phyloP scores from a whole-genome alignment of 2,888 invertebrate genomes.

The Eucriotettix oculatus region DNA sequence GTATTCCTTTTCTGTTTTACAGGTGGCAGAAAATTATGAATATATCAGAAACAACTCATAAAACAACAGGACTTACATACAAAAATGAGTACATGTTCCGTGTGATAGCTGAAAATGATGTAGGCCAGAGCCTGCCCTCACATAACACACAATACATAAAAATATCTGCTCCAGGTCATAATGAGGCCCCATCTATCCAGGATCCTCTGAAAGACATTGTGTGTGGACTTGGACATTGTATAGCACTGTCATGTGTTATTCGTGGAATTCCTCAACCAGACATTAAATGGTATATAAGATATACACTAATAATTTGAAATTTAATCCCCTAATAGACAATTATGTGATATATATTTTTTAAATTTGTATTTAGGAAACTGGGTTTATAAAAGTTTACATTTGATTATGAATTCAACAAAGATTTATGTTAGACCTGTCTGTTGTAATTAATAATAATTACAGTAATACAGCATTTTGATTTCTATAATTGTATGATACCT shows the following conservation, averaged over 20 bases:
- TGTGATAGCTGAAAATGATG: constrained; percentile 58
- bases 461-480: no score
- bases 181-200: constrained; percentile 46
- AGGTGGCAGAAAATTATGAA: constrained; percentile 49
- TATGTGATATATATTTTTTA: no score
- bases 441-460: no score
- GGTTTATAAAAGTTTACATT: no score
- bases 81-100: constrained; percentile 55
- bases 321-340: no score
- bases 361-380: no score
- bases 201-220: constrained; percentile 49
- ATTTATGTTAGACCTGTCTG: no score
- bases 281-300: constrained; percentile 44
- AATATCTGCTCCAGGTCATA: constrained; percentile 34
- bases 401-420: no score
- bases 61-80: constrained; percentile 41
- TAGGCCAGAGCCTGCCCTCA: constrained; percentile 56
- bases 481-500: no score
- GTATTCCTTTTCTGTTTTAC: constrained; percentile 13
- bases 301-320: no score
- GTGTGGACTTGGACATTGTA: constrained; percentile 42
- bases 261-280: constrained; percentile 59
- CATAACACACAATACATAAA: constrained; percentile 42
- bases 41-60: constrained; percentile 45
- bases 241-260: constrained; percentile 59